Evolutionary conservation across 2,888 invertebrate species (phyloP), one percentile per base, ranked within the genome.

Genomic region (Drosophila planitibia): DNA sequence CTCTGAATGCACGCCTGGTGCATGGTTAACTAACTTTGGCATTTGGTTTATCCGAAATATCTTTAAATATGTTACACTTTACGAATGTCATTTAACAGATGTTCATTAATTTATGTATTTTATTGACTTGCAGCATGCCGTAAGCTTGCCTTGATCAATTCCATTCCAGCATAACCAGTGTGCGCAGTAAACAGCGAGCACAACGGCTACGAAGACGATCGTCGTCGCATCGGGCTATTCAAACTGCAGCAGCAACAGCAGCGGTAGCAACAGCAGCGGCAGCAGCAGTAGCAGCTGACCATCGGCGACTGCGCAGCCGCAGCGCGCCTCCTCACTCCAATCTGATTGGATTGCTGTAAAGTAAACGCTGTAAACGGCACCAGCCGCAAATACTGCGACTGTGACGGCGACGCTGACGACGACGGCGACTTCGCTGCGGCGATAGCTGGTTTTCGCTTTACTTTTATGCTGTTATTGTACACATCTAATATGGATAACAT

Each of bases 351-450:
- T 62, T 33, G 28, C 19, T 67, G 81, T 67, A 68, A 76, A 69
- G 84, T 60, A 79, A 82, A 58, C 64, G 79, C 70, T 84, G 83
- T 70, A 74, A 83, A 76, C 79, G 83, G 76, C 71, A 83, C 79
- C 68, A 66, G 84, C 81, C 81, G 76, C 81, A 76, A 78, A 76
- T 78, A 81, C 72, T 70, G 81, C 70, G 60, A 51, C 69, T 66
- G 51, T 51, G 49, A 28, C 28, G 2, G 49, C 19, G 28, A 49
- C 22, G 7, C 7, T 7, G 47, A 47, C 32, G 10, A 28, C 53
- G 47, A 25, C 49, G 7, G 16, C 16, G 47, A 25, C 32, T 58
- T 44, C 32, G 66, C 41, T 53, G 57, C 51, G 10, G 22, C 62
- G 19, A 69, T 44, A 64, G 67, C 70, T 68, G 71, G 65, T 69